A percentile compares a stretch with the other conserved stretches of the same genome.
Conservation (phyloP, 2,113 vertebrate genomes). For the Phoenicopterus ruber region DNA sequence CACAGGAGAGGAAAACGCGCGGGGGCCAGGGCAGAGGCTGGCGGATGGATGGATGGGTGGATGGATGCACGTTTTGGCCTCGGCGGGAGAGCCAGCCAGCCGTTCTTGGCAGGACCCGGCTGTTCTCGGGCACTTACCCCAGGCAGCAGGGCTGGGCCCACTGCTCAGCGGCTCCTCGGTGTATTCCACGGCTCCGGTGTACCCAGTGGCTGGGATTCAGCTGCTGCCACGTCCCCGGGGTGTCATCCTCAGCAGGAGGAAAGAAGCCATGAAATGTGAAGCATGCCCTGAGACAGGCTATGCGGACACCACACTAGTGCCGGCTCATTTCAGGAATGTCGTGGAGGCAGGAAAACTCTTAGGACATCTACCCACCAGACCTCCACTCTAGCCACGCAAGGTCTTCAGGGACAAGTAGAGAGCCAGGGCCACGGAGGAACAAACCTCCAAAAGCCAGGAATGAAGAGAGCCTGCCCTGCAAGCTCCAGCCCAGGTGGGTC, state of each 20-base stretch:
- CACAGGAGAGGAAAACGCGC: not conserved
- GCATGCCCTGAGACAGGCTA: not conserved
- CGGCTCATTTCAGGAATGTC: not conserved
- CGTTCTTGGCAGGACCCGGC: not conserved
- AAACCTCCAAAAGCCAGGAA: not conserved
- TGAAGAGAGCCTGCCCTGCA: not conserved
- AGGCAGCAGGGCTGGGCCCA: not conserved
- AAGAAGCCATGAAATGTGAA: not conserved
- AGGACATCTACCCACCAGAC: not conserved
- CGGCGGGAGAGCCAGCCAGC: not conserved
- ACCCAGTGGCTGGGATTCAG: not conserved
- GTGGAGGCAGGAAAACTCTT: not conserved
- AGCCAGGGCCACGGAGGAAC: not conserved
- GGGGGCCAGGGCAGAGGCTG: not conserved
- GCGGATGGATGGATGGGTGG: not conserved
- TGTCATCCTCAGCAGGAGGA: not conserved
- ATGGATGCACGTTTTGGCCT: not conserved
- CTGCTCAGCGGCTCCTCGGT: not conserved
- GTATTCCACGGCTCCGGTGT: not conserved
- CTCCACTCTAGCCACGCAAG: not conserved
- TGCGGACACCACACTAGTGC: not conserved
- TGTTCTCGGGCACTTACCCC: not conserved
- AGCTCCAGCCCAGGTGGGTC: not conserved
- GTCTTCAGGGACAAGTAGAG: not conserved
- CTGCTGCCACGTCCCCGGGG: not conserved